A percentile compares a stretch with the other conserved stretches of the same genome.
phyloP scores from a whole-genome alignment of 2,888 invertebrate species.

The Spatulosminthurus flaviceps region DNA sequence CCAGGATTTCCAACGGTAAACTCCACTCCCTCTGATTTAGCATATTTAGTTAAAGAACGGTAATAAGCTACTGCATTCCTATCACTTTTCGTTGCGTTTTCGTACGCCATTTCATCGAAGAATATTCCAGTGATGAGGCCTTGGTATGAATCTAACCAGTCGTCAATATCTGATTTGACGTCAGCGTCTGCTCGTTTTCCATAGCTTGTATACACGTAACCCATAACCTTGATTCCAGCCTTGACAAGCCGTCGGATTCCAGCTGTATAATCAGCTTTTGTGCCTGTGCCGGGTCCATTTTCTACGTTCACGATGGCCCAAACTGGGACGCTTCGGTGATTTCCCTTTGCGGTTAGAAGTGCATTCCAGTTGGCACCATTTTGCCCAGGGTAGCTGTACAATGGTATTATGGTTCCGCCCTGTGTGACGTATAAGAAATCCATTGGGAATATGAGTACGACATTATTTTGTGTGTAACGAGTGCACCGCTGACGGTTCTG shows the following conservation, averaged over 20 bases:
- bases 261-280: slow-evolving; percentile 46
- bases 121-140: slow-evolving; percentile 54
- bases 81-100: not conserved
- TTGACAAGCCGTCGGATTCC: slow-evolving; percentile 48
- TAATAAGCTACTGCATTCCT: slow-evolving; percentile 50
- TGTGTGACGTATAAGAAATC: too few species aligned
- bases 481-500: too few species aligned
- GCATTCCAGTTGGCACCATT: slow-evolving; percentile 53
- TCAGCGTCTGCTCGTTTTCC: slow-evolving; percentile 1
- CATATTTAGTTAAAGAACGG: slow-evolving; percentile 40
- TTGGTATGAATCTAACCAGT: slow-evolving; percentile 51
- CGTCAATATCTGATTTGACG: slow-evolving; percentile 52
- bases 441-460: too few species aligned
- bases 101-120: slow-evolving; percentile 59
- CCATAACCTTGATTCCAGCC: slow-evolving; percentile 54
- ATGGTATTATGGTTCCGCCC: slow-evolving; percentile 55
- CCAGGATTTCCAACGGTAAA: slow-evolving; percentile 61
- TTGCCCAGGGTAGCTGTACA: slow-evolving; percentile 56
- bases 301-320: slow-evolving; percentile 60
- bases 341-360: slow-evolving; percentile 49
- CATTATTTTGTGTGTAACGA: too few species aligned
- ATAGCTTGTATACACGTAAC: slow-evolving; percentile 58
- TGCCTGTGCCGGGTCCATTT: slow-evolving; percentile 53
- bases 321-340: slow-evolving; percentile 48
- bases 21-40: slow-evolving; percentile 47